Conservation (phyloP, 1,140 invertebrate genomes). For the Procambarus virginalis region DNA sequence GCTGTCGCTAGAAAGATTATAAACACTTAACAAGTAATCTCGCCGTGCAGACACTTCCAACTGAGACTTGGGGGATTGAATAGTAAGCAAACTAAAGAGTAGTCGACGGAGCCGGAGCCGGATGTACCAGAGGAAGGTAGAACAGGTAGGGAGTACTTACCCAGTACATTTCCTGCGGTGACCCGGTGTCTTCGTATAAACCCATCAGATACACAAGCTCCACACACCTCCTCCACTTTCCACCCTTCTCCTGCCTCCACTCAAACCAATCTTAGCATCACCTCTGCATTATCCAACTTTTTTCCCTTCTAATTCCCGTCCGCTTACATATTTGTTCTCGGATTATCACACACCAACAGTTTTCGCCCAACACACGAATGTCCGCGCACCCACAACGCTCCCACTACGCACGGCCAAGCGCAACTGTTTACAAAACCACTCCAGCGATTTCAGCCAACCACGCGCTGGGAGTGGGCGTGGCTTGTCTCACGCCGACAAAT, state of each 20-base stretch:
- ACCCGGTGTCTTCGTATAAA: conserved; percentile 59
- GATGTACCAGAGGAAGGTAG: too few relatives aligned
- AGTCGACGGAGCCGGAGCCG: too few relatives aligned
- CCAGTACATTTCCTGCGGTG: conserved; percentile 66
- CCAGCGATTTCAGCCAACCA: conserved; percentile 50
- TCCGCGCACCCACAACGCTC: conserved; percentile 59
- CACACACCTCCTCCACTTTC: conserved; percentile 33
- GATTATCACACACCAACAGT: conserved; percentile 68
- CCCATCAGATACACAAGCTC: conserved; percentile 46
- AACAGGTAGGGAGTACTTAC: conserved; percentile 23
- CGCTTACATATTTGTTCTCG: conserved; percentile 66
- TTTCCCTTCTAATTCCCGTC: conserved; percentile 58
- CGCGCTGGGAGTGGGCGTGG: conserved; percentile 39
- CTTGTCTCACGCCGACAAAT: conserved; percentile 19
- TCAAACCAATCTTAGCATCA: conserved; percentile 63
- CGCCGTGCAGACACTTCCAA: too few relatives aligned
- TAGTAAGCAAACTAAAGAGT: too few relatives aligned
- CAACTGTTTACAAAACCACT: conserved; percentile 67
- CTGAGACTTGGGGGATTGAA: too few relatives aligned
- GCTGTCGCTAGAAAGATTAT: too few relatives aligned
- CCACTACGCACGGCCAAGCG: conserved; percentile 64
- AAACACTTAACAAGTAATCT: too few relatives aligned
- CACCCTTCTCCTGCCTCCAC: conserved; percentile 57
- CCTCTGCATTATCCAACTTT: conserved; percentile 60
- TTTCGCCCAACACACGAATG: conserved; percentile 54